Percentiles rank a stretch among this genome's conserved stretches.
Conservation (phyloP, 2,888 invertebrate species). For the Chesias legatella region DNA sequence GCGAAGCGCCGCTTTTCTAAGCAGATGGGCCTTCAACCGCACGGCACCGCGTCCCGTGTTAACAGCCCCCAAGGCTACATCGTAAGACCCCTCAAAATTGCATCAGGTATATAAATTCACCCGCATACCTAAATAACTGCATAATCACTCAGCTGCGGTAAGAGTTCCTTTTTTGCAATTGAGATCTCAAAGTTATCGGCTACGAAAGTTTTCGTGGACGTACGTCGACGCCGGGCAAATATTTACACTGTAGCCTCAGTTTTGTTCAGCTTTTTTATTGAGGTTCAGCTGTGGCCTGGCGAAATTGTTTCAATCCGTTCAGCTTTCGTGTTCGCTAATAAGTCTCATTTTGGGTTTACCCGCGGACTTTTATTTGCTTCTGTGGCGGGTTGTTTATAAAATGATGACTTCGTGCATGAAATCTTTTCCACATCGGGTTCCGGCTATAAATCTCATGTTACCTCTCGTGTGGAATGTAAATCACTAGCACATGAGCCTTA, state of each 20-base stretch:
- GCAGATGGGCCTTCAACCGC: too few species aligned
- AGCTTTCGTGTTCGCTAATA: conserved; percentile 45
- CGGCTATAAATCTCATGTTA: neutral
- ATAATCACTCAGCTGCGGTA: conserved; percentile 14
- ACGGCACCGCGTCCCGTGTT: too few species aligned
- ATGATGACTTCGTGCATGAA: conserved; percentile 13
- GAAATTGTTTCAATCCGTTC: conserved; percentile 53
- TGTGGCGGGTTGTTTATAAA: conserved; percentile 19
- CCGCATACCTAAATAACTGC: neutral
- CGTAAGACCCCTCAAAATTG: neutral
- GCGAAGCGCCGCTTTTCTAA: too few species aligned
- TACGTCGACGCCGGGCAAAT: conserved; percentile 65
- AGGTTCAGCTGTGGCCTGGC: conserved; percentile 54
- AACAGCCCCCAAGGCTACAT: too few species aligned
- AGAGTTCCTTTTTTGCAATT: conserved; percentile 53
- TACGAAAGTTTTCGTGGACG: conserved; percentile 67
- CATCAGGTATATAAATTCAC: neutral
- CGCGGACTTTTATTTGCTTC: conserved; percentile 29
- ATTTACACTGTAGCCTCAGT: conserved; percentile 66
- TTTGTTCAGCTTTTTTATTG: conserved; percentile 53
- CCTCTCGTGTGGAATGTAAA: too few species aligned
- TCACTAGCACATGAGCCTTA: too few species aligned
- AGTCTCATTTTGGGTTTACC: conserved; percentile 36
- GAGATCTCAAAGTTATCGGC: conserved; percentile 57
- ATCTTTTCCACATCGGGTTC: conserved; percentile 21